Conservation (phyloP, 2,797 vertebrate genomes). For the Helicolenus hilgendorfi region DNA sequence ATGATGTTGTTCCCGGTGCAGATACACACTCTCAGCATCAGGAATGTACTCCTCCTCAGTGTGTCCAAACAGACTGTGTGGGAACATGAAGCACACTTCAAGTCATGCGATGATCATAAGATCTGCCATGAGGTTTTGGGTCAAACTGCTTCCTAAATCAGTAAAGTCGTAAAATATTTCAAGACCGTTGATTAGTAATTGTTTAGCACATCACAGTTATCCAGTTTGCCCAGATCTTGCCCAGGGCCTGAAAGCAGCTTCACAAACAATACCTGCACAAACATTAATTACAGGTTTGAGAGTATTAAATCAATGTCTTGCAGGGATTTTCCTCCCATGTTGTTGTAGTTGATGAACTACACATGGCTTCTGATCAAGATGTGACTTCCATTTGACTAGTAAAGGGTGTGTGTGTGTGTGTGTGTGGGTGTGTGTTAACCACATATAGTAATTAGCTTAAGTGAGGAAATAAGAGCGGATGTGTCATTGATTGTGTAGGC, state of each 20-base stretch:
- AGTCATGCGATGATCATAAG: not conserved
- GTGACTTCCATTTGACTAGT: not conserved
- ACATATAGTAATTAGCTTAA: not conserved
- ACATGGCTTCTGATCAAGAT: not conserved
- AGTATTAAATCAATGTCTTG: not conserved
- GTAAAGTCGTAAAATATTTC: not conserved
- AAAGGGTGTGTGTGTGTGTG: not conserved
- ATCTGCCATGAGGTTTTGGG: not conserved
- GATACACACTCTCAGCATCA: constrained; percentile 97
- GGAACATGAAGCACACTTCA: constrained; percentile 15
- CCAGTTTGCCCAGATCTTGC: not conserved
- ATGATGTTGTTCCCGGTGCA: constrained; percentile 96
- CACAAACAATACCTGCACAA: not conserved
- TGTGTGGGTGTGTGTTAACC: constrained; percentile 1
- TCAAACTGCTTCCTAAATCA: not conserved
- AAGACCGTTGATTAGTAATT: not conserved
- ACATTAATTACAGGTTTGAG: not conserved
- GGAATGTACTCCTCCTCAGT: constrained; percentile 98
- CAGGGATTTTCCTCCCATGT: not conserved
- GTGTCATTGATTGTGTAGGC: not conserved
- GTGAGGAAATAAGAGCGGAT: constrained; percentile 3
- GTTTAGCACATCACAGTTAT: not conserved
- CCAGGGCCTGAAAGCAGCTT: not conserved
- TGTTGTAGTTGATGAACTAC: not conserved
- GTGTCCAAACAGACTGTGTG: constrained; percentile 96